These are phyloP conservation scores for Cavia porcellus DNA, from an alignment of 2,113 vertebrate genomes.

Conservation along the genomic window DNA sequence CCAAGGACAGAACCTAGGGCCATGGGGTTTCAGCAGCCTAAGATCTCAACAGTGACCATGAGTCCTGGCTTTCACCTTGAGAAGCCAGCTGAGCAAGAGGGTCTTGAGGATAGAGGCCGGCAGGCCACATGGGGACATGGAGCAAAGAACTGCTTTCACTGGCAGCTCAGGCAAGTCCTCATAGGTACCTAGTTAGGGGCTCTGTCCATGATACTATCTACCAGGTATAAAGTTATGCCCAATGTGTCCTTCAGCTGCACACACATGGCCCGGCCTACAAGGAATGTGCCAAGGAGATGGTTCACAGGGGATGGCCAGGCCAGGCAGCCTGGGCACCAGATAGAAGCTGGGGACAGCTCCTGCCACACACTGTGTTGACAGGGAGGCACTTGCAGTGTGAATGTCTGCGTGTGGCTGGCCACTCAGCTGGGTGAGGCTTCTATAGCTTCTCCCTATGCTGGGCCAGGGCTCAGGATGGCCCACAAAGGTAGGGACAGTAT, in stretches of 20 bases:
- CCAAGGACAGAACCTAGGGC: not conserved
- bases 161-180: not conserved
- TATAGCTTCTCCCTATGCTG: not conserved
- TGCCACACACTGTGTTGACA: not conserved
- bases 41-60: not conserved
- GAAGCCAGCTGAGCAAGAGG: not conserved
- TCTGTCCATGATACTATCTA: not conserved
- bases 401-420: not conserved
- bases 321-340: not conserved
- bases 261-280: not conserved
- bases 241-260: not conserved
- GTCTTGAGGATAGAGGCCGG: not conserved
- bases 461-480: not conserved
- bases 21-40: not conserved
- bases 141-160: not conserved
- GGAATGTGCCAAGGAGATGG: not conserved
- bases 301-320: not conserved
- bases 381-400: not conserved
- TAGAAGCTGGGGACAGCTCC: not conserved
- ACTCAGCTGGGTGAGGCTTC: not conserved
- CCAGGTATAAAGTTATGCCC: not conserved
- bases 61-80: not conserved
- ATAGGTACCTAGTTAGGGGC: fast-evolving
- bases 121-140: not conserved
- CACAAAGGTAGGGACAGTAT: too few relatives aligned